A percentile compares a stretch with the other conserved stretches of the same genome.
Evolutionary conservation across 2,113 vertebrate species (phyloP).

Genomic region (Microcebus jonahi): DNA sequence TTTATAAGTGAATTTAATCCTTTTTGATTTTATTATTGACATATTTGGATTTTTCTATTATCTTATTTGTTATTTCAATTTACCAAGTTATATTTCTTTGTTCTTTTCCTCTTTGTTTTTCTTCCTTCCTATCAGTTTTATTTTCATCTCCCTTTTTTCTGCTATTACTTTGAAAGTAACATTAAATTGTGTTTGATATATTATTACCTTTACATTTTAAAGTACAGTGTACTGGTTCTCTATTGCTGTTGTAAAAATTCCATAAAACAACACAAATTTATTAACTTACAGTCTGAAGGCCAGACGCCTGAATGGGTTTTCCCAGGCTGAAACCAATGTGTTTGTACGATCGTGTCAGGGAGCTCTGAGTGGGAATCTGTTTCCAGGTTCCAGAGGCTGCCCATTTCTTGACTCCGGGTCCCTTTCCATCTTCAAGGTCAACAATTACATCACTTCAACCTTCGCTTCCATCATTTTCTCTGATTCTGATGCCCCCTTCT

Average conservation of each 20-base stretch:
- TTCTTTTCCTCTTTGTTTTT: not conserved
- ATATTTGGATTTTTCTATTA: constrained; percentile 8
- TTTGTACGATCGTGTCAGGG: not conserved
- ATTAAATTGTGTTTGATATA: not conserved
- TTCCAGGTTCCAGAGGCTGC: not conserved
- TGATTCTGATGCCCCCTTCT: not conserved
- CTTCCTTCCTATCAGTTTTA: not conserved
- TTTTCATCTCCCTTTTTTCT: not conserved
- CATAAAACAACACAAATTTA: not conserved
- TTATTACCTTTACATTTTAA: not conserved
- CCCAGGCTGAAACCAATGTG: not conserved
- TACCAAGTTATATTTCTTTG: not conserved
- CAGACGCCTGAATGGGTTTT: not conserved
- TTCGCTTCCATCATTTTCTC: not conserved
- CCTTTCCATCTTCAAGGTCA: not conserved
- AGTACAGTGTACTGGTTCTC: not conserved
- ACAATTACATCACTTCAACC: not conserved
- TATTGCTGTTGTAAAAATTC: not conserved
- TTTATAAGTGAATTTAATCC: not conserved
- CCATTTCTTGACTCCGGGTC: not conserved
- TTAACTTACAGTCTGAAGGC: not conserved
- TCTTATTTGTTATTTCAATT: not conserved
- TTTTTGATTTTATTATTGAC: not conserved
- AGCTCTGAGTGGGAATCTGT: not conserved
- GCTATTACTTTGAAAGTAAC: not conserved